Percentiles rank a stretch among this genome's conserved stretches.
Evolutionary conservation across 2,113 vertebrate species (phyloP).

Genomic region (Anhinga anhinga): DNA sequence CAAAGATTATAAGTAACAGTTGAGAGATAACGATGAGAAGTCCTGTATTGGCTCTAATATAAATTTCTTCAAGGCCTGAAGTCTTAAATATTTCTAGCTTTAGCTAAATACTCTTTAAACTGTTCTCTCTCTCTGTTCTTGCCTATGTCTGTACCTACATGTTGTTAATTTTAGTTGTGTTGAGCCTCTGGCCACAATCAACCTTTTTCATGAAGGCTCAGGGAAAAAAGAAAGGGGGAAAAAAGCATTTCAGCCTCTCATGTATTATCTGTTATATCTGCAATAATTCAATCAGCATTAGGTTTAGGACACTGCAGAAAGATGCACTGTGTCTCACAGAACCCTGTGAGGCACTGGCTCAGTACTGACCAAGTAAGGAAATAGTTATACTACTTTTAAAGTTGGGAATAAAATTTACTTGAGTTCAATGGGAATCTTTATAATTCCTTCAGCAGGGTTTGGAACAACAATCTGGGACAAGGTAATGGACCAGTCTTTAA

Average conservation of each 20-base stretch:
- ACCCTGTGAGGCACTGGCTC: neutral
- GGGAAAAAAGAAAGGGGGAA: fast-evolving
- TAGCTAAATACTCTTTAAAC: neutral
- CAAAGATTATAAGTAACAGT: neutral
- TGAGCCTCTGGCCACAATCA: neutral
- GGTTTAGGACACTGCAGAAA: neutral
- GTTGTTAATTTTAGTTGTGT: neutral
- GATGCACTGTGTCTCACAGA: neutral
- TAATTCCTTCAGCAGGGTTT: neutral
- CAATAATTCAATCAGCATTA: neutral
- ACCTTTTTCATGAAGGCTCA: neutral
- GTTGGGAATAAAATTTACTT: neutral
- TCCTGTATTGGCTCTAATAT: neutral
- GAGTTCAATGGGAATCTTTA: neutral
- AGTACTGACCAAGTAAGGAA: neutral
- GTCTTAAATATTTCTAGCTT: neutral
- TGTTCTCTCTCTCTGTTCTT: neutral
- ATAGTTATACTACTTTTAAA: neutral
- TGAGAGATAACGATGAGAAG: neutral
- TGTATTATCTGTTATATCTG: neutral
- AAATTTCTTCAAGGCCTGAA: neutral
- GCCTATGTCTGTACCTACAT: neutral
- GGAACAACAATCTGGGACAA: neutral
- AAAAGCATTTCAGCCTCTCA: neutral
- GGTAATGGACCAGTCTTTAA: neutral